Conservation (phyloP, 2,888 invertebrate genomes). For the Matsumyia berberina region DNA sequence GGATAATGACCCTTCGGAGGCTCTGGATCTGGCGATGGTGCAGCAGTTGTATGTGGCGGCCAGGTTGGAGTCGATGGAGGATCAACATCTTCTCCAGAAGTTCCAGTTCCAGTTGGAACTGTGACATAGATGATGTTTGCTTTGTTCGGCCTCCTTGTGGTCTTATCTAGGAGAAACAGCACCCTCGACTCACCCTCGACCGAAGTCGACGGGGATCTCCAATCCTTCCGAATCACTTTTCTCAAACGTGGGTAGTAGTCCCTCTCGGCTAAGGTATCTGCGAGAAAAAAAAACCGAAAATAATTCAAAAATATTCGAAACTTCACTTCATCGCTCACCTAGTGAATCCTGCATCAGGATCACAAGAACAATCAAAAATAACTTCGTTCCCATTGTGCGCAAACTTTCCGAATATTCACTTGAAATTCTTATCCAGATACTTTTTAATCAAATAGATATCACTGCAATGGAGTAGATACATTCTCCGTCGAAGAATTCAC, state of each 20-base stretch:
- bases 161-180: conserved; percentile 24
- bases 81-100: neutral
- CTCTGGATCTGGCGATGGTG: neutral
- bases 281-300: neutral
- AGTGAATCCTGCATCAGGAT: conserved; percentile 24
- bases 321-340: conserved; percentile 10
- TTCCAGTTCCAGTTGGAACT: neutral
- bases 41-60: neutral
- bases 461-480: conserved; percentile 61
- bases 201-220: neutral
- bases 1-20: neutral
- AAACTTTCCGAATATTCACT: conserved; percentile 10
- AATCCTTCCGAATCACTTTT: conserved; percentile 13
- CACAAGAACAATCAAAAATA: conserved; percentile 25
- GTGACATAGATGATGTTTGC: conserved; percentile 2
- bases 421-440: conserved; percentile 41
- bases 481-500: conserved; percentile 60
- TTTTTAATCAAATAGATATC: conserved; percentile 56
- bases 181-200: neutral
- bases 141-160: neutral
- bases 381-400: conserved; percentile 19
- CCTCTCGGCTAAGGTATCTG: conserved; percentile 12
- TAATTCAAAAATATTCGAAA: neutral
- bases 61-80: neutral
- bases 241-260: conserved; percentile 7